A percentile compares a stretch with the other conserved stretches of the same genome.
Conservation (phyloP, 2,113 vertebrate species). For the Felis chaus region DNA sequence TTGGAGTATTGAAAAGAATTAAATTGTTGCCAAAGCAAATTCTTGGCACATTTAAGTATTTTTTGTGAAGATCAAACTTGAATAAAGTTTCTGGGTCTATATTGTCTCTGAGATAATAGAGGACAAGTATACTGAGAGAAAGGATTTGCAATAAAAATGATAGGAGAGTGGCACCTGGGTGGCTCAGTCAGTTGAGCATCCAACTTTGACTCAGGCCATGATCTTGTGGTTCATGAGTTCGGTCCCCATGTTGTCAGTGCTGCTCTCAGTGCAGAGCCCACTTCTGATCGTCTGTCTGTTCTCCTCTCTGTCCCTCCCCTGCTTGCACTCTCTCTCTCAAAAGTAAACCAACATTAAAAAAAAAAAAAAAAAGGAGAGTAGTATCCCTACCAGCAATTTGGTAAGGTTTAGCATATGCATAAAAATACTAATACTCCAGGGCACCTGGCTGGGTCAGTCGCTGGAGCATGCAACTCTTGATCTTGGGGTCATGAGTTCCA, state of each 20-base stretch:
- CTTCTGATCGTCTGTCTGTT: no score
- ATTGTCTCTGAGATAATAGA: background rate
- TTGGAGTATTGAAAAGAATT: background rate
- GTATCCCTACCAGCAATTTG: background rate
- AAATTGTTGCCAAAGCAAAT: background rate
- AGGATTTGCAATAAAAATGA: slow-evolving; percentile 26
- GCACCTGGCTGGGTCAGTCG: background rate
- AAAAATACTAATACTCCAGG: background rate
- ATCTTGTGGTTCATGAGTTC: no score
- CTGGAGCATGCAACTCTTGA: background rate
- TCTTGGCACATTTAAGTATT: background rate
- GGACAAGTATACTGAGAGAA: background rate
- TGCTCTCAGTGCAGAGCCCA: no score
- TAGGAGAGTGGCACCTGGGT: background rate
- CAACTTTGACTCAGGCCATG: no score
- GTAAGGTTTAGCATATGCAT: background rate
- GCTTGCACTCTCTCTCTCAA: no score
- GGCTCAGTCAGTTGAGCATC: no score
- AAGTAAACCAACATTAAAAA: no score
- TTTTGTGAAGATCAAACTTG: background rate
- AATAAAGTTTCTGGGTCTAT: background rate
- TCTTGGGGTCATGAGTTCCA: background rate
- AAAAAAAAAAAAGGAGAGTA: background rate
- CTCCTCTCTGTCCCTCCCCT: no score
- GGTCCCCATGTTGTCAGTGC: no score